Evolutionary conservation across 2,113 vertebrate genomes (phyloP).

Genomic region (Orientallactaga bullata): DNA sequence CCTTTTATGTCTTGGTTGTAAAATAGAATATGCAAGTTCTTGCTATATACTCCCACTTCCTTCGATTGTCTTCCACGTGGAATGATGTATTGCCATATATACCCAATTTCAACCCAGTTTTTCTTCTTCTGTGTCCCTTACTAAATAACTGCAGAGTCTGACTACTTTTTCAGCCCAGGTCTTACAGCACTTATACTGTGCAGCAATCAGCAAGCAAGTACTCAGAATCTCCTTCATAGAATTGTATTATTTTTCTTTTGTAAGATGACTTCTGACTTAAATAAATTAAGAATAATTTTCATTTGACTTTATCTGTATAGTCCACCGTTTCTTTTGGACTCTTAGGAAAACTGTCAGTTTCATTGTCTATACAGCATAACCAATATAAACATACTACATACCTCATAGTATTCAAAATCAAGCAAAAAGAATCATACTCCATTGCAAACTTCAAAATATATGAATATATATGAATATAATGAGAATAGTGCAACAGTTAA

Average conservation of each 20-base stretch:
- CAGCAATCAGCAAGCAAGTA: neutral
- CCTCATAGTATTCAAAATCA: neutral
- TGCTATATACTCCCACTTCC: neutral
- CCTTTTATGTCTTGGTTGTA: neutral
- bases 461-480: constrained; percentile 16
- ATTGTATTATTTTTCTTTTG: neutral
- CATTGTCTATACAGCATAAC: neutral
- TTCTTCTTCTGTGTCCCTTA: neutral
- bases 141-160: neutral
- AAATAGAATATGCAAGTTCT: constrained; percentile 1
- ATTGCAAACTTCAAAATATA: constrained; percentile 54
- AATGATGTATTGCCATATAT: neutral
- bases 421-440: constrained; percentile 42
- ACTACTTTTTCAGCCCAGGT: neutral
- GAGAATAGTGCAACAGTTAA: neutral
- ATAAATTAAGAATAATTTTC: neutral
- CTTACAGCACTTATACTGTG: neutral
- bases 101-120: neutral
- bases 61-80: constrained; percentile 3
- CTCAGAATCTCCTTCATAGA: neutral
- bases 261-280: neutral
- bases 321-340: neutral
- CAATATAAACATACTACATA: constrained; percentile 14
- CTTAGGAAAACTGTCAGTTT: neutral
- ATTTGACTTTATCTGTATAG: neutral